Base-by-base conservation (phyloP, 2,113 vertebrate genomes). In the Varanus komodoensis region DNA sequence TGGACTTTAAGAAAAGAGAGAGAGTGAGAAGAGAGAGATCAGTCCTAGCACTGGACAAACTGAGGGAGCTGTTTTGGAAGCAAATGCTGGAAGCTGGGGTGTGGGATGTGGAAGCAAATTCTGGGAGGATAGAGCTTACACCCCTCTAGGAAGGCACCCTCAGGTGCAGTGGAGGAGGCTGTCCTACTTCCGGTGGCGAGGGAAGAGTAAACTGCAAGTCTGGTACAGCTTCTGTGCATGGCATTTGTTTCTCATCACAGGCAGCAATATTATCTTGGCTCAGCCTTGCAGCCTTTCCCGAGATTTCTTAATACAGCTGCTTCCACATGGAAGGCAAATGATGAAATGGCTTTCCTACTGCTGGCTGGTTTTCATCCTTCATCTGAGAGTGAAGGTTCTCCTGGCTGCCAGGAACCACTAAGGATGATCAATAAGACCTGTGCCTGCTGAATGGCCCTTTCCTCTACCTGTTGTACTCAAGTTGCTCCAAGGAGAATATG, bases 401-500 rank as follows among this genome's bases (percentile, higher is more conserved):
- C n/a, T 57, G 8, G 44, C 23, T 25, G 32, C 32, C 75, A 68
- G 38, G 68, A 32, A 87, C 64, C 88, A 48, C 52, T 78, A 27
- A 64, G 44, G n/a, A 91, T 73, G 7, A 90, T 80, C 29, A 4
- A 38, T 68, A 29, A 82, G 19, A 82, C 44, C 67, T 34, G 61
- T 54, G 44, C 50, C 32, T 61, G 25, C 78, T 54, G 67, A 86
- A 12, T 9, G 21, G 57, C 7, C 64, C 69, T 1, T n/a, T 90
- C 48, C 57, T 32, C 67, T 91, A 98, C 98, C 98, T 98, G 97
- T 99, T 98, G 94, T 99, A 98, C 89, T 99, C 98, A 32, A 99
- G 97, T 93, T 99, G 98, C 95, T 99, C 98, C 97, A 99, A 95
- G 69, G 98, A 99, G 95, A 99, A 99, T 94, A 99, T 99, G 82